Conservation (phyloP, 2,888 invertebrate species). For the Taphrorychus bicolor region DNA sequence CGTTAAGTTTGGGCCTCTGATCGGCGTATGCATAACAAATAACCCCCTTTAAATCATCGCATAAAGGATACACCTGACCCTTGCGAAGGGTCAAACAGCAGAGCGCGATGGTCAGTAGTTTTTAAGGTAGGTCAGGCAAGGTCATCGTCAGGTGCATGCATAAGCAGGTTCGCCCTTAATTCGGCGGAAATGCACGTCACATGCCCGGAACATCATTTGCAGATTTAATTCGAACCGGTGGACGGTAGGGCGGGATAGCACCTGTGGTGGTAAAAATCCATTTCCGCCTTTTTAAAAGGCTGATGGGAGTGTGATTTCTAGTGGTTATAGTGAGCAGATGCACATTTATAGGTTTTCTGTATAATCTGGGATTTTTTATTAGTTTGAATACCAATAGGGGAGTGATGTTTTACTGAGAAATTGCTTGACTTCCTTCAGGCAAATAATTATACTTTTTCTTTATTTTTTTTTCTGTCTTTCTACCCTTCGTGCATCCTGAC, state of each 20-base stretch:
- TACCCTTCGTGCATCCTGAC: too few relatives aligned
- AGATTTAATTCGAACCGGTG: conserved; percentile 17
- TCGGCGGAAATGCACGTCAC: conserved; percentile 31
- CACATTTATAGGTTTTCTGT: not conserved
- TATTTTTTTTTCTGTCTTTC: too few relatives aligned
- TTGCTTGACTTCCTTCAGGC: too few relatives aligned
- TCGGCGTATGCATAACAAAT: not conserved
- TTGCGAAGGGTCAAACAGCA: conserved; percentile 29
- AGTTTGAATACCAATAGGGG: too few relatives aligned
- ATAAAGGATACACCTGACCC: conserved; percentile 32
- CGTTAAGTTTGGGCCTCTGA: not conserved
- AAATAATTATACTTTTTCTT: too few relatives aligned
- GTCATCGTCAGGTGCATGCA: conserved; percentile 34
- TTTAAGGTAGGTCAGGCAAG: conserved; percentile 34
- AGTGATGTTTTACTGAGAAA: too few relatives aligned
- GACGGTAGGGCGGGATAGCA: not conserved
- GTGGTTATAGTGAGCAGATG: not conserved
- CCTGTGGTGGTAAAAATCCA: not conserved
- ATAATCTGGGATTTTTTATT: too few relatives aligned
- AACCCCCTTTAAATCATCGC: not conserved
- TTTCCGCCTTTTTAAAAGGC: not conserved
- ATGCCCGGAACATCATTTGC: conserved; percentile 29
- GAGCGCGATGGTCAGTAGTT: conserved; percentile 30
- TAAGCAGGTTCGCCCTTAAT: conserved; percentile 23
- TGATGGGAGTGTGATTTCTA: not conserved